These are phyloP conservation scores for Sphaerophoria taeniata DNA, from an alignment of 2,888 invertebrate species.

Conservation along the genomic window DNA sequence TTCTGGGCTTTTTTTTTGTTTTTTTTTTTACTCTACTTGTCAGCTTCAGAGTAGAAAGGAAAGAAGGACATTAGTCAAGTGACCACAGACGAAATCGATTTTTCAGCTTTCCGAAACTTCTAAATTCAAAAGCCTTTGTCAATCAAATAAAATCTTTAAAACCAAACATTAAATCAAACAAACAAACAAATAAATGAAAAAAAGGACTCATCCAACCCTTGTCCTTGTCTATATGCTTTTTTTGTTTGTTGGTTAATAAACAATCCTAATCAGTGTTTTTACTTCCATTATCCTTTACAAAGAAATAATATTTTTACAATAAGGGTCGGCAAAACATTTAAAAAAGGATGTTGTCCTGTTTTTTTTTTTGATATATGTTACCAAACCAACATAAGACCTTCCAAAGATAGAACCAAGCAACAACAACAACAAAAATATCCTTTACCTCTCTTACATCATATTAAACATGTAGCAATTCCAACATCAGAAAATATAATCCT, in stretches of 20 bases:
- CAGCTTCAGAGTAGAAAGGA: neutral
- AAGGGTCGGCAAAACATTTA: conserved; percentile 2
- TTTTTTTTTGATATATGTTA: neutral
- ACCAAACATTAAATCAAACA: neutral
- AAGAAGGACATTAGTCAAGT: too few relatives aligned
- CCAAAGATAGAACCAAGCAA: conserved; percentile 24
- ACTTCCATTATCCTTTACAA: conserved; percentile 48
- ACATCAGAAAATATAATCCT: conserved; percentile 48
- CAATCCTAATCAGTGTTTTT: conserved; percentile 52
- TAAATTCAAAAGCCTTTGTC: neutral
- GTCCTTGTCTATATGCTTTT: neutral
- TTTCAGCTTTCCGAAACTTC: too few relatives aligned
- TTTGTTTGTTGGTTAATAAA: conserved; percentile 1
- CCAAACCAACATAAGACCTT: conserved; percentile 12
- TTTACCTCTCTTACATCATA: conserved; percentile 62
- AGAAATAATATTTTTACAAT: conserved; percentile 3
- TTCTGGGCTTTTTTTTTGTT: conserved; percentile 23
- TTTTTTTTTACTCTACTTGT: conserved; percentile 9
- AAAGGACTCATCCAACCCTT: conserved; percentile 1
- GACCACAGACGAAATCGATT: too few relatives aligned
- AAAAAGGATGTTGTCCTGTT: conserved; percentile 25
- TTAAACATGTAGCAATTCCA: conserved; percentile 56
- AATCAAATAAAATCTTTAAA: neutral
- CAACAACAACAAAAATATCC: conserved; percentile 15
- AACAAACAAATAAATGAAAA: neutral